Evolutionary conservation across 2,888 invertebrate genomes (phyloP).

Genomic region (Priocnemis perturbator): DNA sequence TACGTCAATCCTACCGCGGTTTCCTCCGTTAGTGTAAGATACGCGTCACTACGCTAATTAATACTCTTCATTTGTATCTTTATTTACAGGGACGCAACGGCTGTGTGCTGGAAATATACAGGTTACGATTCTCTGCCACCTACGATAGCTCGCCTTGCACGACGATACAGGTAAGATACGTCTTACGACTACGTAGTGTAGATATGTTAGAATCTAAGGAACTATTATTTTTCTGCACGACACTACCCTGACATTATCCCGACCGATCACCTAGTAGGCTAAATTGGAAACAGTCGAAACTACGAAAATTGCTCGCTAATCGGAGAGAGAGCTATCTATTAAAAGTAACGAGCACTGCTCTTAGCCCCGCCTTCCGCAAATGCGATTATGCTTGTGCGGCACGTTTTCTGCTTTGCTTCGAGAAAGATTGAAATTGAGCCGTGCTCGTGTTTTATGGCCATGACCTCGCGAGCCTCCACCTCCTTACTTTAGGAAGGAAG

Average conservation of each 20-base stretch:
- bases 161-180: too few relatives aligned
- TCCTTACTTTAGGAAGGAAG: too few relatives aligned
- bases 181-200: conserved; percentile 13
- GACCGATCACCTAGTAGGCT: conserved; percentile 10
- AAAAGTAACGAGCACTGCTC: conserved; percentile 36
- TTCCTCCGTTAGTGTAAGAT: neutral
- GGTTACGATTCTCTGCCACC: too few relatives aligned
- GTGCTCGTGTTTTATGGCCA: conserved; percentile 24
- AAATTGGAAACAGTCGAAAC: too few relatives aligned
- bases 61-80: conserved; percentile 1
- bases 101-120: neutral
- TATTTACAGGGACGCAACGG: conserved; percentile 7
- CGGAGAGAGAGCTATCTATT: conserved; percentile 11
- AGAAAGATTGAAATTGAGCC: conserved; percentile 33
- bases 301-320: conserved; percentile 8
- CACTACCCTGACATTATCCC: conserved; percentile 13
- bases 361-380: conserved; percentile 27
- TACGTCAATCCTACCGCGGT: neutral
- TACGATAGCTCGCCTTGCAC: too few relatives aligned
- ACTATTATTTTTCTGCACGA: conserved; percentile 39
- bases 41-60: neutral
- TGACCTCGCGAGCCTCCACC: neutral
- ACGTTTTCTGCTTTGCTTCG: conserved; percentile 36
- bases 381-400: conserved; percentile 48
- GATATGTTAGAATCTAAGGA: conserved; percentile 41